Base-by-base conservation (phyloP, 2,113 vertebrate species). In the Clinocottus analis region DNA sequence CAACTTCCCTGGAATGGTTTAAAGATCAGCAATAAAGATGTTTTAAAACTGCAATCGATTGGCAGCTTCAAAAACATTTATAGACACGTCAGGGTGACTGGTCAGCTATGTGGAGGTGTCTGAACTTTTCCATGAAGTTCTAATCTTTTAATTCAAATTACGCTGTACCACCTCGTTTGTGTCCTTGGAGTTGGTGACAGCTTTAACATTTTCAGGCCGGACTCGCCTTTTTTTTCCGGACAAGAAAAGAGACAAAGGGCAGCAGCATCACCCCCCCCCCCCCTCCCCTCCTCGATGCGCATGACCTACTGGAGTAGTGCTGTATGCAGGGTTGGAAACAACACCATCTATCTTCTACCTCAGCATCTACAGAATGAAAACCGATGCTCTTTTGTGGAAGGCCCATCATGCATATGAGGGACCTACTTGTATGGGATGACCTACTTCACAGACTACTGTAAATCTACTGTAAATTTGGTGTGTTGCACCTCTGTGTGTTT, bases 341-440 rank as follows among this genome's bases (percentile, higher is more conserved):
- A 47, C 60, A 75, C 23, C 27, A 47, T 59, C 17, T 16, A 62
- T 58, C 62, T 16, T 21, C 27, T 14, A 39, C 17, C 62, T 41
- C 45, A 53, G 25, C 53, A 31, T 72, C 55, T 62, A 41, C 59
- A 53, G 53, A 53, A 39, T 14, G 3, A 49, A 27, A 55, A 55
- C 63, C 31, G 16, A 72, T 58, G 68, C 31, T 27, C 39, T 58
- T 60, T 41, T 43, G 39, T 68, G 27, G 27, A 39, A 62, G 23
- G 60, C 65, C 55, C 61, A 4, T 55, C 14, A 17, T n/a, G 19
- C 10, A 4, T 60, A 5, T 5, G n/a, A 17, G 41, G 62, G 25
- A 69, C 37, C 72, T 13, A 27, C 82, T 75, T 49, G 31, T 58
- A 59, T 77, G 7, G 2, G 14, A 27, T 84, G 83, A 68, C 80